These are phyloP conservation scores for Anthoscopus minutus DNA, from an alignment of 2,113 vertebrate genomes.

Conservation along the genomic window DNA sequence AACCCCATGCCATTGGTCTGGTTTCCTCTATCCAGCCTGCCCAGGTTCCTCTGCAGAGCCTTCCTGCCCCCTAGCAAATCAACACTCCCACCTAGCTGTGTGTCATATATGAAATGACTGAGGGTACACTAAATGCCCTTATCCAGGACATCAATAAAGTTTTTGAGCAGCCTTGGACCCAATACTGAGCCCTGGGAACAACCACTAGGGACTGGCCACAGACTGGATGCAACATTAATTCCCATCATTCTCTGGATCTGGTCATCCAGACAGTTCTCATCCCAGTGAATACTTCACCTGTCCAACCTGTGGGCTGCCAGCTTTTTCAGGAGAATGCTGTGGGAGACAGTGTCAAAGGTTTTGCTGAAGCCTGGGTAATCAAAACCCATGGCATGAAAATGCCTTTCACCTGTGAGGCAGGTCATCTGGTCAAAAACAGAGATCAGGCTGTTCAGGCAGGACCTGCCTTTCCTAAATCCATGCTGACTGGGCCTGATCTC, in stretches of 20 bases:
- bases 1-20: not conserved
- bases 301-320: not conserved
- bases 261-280: not conserved
- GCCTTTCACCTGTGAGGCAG: not conserved
- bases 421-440: not conserved
- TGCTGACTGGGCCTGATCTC: not conserved
- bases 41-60: not conserved
- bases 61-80: not conserved
- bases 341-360: not conserved
- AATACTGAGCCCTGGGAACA: not conserved
- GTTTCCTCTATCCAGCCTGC: not conserved
- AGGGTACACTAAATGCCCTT: fast-evolving
- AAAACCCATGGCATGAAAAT: no score
- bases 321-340: not conserved
- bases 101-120: not conserved
- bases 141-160: not conserved
- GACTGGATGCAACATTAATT: not conserved
- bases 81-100: not conserved
- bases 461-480: not conserved
- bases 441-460: not conserved
- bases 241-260: not conserved
- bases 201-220: not conserved
- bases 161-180: not conserved
- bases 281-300: not conserved
- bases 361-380: not conserved